Conservation (phyloP, 2,113 vertebrate genomes). For the Pardalotus punctatus region DNA sequence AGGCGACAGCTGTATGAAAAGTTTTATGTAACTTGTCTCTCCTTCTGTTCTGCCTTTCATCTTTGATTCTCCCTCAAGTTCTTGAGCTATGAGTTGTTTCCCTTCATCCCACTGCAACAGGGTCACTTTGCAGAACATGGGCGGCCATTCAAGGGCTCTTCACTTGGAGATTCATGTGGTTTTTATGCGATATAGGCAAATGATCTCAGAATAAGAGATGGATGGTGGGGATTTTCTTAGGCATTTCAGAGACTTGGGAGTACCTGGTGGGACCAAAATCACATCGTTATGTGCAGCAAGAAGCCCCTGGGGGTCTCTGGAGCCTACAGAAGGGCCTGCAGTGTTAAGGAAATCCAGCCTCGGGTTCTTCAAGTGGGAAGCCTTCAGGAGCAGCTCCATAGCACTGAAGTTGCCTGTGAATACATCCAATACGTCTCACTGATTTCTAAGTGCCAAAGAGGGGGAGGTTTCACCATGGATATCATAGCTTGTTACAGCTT, state of each 20-base stretch:
- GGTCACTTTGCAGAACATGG: neutral
- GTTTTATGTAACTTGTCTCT: neutral
- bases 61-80: neutral
- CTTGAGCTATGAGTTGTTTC: neutral
- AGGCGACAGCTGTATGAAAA: neutral
- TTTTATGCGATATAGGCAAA: neutral
- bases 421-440: neutral
- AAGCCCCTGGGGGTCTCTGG: neutral
- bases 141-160: neutral
- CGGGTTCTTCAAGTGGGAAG: accelerated
- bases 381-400: neutral
- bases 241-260: neutral
- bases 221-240: neutral
- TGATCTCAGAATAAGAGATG: neutral
- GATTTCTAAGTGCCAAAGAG: neutral
- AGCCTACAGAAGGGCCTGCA: neutral
- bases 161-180: accelerated
- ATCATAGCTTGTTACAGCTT: neutral
- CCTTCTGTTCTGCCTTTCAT: neutral
- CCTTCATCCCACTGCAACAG: neutral
- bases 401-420: neutral
- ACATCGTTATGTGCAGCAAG: neutral
- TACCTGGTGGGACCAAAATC: neutral
- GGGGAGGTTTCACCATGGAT: neutral
- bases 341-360: neutral